Evolutionary conservation across 2,797 vertebrate genomes (phyloP).

Genomic region (Cottoperca gobio): DNA sequence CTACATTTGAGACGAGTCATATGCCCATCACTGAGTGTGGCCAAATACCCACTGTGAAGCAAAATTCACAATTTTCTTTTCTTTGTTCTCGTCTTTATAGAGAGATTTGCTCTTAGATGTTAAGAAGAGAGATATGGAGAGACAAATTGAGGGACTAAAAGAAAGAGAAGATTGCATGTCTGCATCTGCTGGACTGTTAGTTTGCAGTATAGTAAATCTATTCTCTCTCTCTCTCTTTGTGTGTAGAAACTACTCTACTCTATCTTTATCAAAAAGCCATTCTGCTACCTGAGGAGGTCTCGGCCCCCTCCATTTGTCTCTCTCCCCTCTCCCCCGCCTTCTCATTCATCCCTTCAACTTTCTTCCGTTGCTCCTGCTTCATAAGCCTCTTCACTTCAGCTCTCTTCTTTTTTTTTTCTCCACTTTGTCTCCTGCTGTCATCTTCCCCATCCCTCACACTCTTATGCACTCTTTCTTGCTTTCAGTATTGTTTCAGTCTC

Average conservation of each 20-base stretch:
- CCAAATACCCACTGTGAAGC: constrained; percentile 19
- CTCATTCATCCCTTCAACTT: constrained; percentile 30
- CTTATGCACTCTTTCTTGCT: not conserved
- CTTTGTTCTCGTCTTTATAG: constrained; percentile 18
- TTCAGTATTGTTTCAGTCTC: not conserved
- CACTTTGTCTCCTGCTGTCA: constrained; percentile 45
- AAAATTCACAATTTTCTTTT: constrained; percentile 30
- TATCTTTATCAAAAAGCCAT: constrained; percentile 39
- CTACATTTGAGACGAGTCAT: constrained; percentile 13
- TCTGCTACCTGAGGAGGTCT: constrained; percentile 38
- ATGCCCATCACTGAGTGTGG: constrained; percentile 4
- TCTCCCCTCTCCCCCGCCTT: constrained; percentile 9
- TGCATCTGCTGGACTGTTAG: not conserved
- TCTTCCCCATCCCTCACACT: not conserved
- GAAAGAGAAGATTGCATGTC: constrained; percentile 10
- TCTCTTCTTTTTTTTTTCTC: constrained; percentile 33
- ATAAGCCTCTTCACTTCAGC: constrained; percentile 25
- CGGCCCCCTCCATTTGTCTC: constrained; percentile 13
- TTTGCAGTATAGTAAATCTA: constrained; percentile 3
- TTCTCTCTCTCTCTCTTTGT: constrained; percentile 14
- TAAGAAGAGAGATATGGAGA: constrained; percentile 7
- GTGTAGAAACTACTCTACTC: not conserved
- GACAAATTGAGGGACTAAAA: constrained; percentile 20
- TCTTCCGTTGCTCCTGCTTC: constrained; percentile 16
- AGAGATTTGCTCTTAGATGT: constrained; percentile 7